Percentiles rank a stretch among this genome's conserved stretches.
These are phyloP conservation scores for Sceloporus tristichus DNA, from an alignment of 2,113 vertebrate genomes.

Conservation along the genomic window DNA sequence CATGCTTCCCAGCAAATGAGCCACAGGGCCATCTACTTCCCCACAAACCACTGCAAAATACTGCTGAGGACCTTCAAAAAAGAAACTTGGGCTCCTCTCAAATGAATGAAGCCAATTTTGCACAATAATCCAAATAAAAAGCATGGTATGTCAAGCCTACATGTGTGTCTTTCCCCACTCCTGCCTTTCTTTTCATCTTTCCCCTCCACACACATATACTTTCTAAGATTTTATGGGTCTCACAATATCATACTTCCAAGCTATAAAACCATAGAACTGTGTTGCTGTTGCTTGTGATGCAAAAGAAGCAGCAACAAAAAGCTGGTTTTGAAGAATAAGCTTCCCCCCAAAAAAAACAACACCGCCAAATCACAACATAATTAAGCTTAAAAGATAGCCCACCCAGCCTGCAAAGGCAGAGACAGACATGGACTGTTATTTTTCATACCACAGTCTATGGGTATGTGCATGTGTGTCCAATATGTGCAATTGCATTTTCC, in stretches of 20 bases:
- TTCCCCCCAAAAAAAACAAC: background rate
- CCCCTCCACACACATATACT: background rate
- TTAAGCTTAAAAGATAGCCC: background rate
- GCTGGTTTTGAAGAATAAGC: background rate
- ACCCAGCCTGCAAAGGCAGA: too few species aligned
- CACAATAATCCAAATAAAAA: slow-evolving; percentile 12
- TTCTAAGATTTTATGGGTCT: background rate
- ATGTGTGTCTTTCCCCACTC: background rate
- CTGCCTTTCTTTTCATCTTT: background rate
- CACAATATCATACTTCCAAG: background rate
- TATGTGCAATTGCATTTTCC: background rate
- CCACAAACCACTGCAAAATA: background rate
- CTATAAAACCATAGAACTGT: background rate
- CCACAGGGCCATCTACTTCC: slow-evolving; percentile 16
- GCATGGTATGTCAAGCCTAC: slow-evolving; percentile 30
- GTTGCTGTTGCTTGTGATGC: background rate
- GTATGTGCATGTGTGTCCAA: too few species aligned
- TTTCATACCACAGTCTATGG: background rate
- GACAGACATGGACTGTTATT: background rate
- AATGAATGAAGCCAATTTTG: slow-evolving; percentile 27
- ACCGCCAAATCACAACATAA: background rate
- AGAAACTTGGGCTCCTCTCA: background rate
- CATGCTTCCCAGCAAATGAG: slow-evolving; percentile 70
- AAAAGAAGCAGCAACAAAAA: background rate
- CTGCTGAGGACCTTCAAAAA: background rate